Evolutionary conservation across 2,888 invertebrate genomes (phyloP).

Genomic region (Dendrolimus houi): DNA sequence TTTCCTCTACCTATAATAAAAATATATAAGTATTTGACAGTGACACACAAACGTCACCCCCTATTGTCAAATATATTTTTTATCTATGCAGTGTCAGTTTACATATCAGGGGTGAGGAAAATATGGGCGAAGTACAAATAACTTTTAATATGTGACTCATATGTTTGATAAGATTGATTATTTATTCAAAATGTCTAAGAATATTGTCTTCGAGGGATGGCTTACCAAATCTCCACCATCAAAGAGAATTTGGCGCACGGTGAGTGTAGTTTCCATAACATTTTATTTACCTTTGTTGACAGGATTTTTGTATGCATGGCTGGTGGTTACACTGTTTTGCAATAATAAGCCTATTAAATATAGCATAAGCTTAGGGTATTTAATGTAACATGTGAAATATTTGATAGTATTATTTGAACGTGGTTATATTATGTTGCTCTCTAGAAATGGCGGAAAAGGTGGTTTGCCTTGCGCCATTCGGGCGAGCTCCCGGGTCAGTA

Average conservation of each 20-base stretch:
- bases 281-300: constrained; percentile 44
- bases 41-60: too few relatives aligned
- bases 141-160: constrained; percentile 38
- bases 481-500: constrained; percentile 96
- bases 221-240: constrained; percentile 96
- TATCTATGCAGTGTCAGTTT: background rate
- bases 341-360: constrained; percentile 8
- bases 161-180: constrained; percentile 18
- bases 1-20: too few relatives aligned
- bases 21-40: too few relatives aligned
- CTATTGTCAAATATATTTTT: too few relatives aligned
- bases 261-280: constrained; percentile 73
- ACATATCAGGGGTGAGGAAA: constrained; percentile 5
- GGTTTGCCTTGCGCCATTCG: constrained; percentile 94
- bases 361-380: too few relatives aligned
- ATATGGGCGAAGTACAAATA: constrained; percentile 21
- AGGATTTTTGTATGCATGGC: constrained; percentile 27
- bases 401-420: background rate
- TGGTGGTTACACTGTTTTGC: constrained; percentile 3
- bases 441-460: constrained; percentile 96
- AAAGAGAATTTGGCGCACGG: constrained; percentile 94
- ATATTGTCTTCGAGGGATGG: constrained; percentile 94
- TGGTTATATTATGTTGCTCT: constrained; percentile 5
- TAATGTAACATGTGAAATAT: too few relatives aligned
- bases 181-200: constrained; percentile 64